These are phyloP conservation scores for Heliconius erato DNA, from an alignment of 2,888 invertebrate species.

Conservation along the genomic window DNA sequence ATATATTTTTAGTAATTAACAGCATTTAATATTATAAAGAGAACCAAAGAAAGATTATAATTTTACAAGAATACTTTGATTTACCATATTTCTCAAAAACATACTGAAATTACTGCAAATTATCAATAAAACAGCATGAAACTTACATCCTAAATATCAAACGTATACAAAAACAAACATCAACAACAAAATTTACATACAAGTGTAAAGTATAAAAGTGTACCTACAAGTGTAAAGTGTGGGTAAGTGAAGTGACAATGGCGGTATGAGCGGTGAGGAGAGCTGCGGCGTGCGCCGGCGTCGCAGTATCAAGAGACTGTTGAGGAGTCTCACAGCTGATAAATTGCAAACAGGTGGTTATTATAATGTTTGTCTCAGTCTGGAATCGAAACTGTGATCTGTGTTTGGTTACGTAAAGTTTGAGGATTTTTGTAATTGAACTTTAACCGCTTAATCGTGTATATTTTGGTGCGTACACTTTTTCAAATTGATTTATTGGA, in stretches of 20 bases:
- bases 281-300: slow-evolving; percentile 76
- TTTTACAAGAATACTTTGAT: not conserved
- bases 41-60: not conserved
- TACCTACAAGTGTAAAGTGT: slow-evolving; percentile 27
- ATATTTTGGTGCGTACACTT: no score
- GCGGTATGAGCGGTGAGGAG: slow-evolving; percentile 73
- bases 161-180: not conserved
- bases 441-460: no score
- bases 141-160: not conserved
- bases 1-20: no score
- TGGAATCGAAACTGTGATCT: not conserved
- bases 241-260: slow-evolving; percentile 40
- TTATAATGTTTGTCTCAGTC: not conserved
- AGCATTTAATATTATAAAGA: no score
- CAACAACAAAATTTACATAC: slow-evolving; percentile 7
- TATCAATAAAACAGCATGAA: not conserved
- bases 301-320: slow-evolving; percentile 81
- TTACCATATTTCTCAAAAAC: slow-evolving; percentile 21
- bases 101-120: not conserved
- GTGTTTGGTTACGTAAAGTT: not conserved
- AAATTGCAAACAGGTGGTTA: slow-evolving; percentile 75
- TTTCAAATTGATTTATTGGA: no score
- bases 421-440: no score
- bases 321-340: slow-evolving; percentile 82
- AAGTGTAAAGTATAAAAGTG: slow-evolving; percentile 23